phyloP scores from a whole-genome alignment of 2,888 invertebrate genomes.

The Zygothrica quintamaculata region DNA sequence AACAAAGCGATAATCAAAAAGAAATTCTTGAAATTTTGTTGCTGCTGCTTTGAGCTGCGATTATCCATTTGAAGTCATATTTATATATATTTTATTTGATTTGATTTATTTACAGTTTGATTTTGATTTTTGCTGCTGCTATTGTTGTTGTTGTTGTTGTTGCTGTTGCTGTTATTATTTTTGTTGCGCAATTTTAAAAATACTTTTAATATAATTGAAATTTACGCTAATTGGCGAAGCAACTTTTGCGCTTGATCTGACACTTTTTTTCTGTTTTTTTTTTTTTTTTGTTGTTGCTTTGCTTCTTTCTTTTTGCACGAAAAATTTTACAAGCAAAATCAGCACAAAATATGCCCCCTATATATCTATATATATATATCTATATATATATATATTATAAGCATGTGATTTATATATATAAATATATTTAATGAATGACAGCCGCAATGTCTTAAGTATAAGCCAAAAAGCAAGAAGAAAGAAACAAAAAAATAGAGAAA shows the following conservation, averaged over 20 bases:
- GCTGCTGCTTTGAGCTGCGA: too few species aligned
- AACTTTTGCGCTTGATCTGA: conserved; percentile 59
- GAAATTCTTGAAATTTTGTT: too few species aligned
- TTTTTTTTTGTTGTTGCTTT: too few species aligned
- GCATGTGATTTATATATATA: too few species aligned
- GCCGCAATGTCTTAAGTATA: conserved; percentile 2
- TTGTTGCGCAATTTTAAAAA: conserved; percentile 37
- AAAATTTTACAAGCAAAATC: conserved; percentile 29
- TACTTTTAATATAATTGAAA: conserved; percentile 42
- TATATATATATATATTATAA: conserved; percentile 7
- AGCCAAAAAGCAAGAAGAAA: too few species aligned
- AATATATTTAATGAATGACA: conserved; percentile 3
- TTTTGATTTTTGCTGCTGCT: too few species aligned
- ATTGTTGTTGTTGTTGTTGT: too few species aligned
- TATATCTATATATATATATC: conserved; percentile 3
- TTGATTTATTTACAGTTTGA: background rate
- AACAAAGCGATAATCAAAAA: conserved; percentile 15
- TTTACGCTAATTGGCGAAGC: conserved; percentile 60
- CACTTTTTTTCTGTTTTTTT: conserved; percentile 12
- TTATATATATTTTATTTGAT: conserved; percentile 10
- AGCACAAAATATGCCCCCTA: conserved; percentile 26
- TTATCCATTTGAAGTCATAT: conserved; percentile 28
- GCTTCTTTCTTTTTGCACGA: too few species aligned
- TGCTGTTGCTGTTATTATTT: conserved; percentile 3
- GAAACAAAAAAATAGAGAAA: too few species aligned